These are phyloP conservation scores for Blera fallax DNA, from an alignment of 2,888 invertebrate species.

Conservation along the genomic window DNA sequence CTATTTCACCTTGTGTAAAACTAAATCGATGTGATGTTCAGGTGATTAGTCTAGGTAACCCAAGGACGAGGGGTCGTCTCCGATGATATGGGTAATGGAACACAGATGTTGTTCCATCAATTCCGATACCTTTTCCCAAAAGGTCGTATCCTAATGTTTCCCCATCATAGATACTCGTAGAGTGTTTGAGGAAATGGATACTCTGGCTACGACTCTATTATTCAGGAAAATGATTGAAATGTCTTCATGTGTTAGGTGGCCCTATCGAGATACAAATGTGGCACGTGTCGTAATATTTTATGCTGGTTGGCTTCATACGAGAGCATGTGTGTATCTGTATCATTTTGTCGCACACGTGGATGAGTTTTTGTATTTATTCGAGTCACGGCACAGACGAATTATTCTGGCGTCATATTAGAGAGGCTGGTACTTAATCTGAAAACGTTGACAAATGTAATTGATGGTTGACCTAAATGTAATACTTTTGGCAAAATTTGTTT, in stretches of 20 bases:
- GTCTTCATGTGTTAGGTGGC: not conserved
- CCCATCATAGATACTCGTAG: not conserved
- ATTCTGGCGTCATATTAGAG: not conserved
- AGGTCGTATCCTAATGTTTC: not conserved
- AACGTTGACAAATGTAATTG: not conserved
- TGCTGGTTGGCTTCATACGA: not conserved
- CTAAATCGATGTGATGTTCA: constrained; percentile 1
- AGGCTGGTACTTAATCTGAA: not conserved
- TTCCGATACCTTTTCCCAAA: not conserved
- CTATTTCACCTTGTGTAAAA: not conserved
- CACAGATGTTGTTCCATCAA: not conserved
- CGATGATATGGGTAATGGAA: not conserved
- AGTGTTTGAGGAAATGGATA: not conserved
- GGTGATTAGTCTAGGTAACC: not conserved
- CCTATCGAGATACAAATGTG: not conserved
- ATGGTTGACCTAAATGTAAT: not conserved
- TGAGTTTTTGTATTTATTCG: not conserved
- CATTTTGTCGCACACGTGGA: not conserved
- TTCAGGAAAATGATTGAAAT: constrained; percentile 6
- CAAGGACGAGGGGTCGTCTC: not conserved
- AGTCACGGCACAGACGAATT: not conserved
- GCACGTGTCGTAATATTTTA: constrained; percentile 3
- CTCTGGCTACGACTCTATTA: not conserved
- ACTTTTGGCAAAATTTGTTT: not conserved
- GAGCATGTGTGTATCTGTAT: not conserved